Conservation (phyloP, 23 tunicate genomes). For the Trididemnum nubilum region DNA sequence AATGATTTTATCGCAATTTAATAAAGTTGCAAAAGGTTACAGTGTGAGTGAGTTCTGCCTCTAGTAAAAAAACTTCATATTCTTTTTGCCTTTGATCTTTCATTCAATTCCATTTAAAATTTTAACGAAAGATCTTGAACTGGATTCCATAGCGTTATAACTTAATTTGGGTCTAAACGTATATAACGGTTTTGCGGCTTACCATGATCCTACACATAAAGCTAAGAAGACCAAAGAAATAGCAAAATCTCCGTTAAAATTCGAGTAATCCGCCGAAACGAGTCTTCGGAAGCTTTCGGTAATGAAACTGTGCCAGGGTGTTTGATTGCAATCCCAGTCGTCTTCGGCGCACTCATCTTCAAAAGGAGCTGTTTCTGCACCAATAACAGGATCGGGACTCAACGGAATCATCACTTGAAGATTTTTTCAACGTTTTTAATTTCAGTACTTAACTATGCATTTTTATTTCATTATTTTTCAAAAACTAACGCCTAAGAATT, state of each 20-base stretch:
- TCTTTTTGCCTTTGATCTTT: too few relatives aligned
- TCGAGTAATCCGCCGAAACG: conserved; percentile 34
- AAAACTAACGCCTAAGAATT: neutral
- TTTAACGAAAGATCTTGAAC: too few relatives aligned
- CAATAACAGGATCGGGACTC: neutral
- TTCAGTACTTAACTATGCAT: neutral
- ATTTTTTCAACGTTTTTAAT: too few relatives aligned
- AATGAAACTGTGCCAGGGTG: neutral
- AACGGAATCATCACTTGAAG: neutral
- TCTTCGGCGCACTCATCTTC: neutral
- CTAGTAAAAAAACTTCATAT: too few relatives aligned
- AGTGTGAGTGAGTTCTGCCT: too few relatives aligned
- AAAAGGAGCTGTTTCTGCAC: neutral
- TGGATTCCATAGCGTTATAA: too few relatives aligned
- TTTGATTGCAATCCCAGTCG: neutral
- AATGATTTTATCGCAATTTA: too few relatives aligned
- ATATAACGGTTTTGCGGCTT: too few relatives aligned
- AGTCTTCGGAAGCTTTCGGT: conserved; percentile 32
- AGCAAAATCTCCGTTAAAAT: conserved; percentile 26
- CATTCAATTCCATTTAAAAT: too few relatives aligned
- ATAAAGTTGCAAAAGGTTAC: too few relatives aligned
- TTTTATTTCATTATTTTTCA: neutral
- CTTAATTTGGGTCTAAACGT: too few relatives aligned
- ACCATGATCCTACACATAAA: conserved; percentile 44
- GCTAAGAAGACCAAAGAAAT: conserved; percentile 25